Conservation (phyloP, 2,888 invertebrate genomes). For the Dolichopus griseipennis region DNA sequence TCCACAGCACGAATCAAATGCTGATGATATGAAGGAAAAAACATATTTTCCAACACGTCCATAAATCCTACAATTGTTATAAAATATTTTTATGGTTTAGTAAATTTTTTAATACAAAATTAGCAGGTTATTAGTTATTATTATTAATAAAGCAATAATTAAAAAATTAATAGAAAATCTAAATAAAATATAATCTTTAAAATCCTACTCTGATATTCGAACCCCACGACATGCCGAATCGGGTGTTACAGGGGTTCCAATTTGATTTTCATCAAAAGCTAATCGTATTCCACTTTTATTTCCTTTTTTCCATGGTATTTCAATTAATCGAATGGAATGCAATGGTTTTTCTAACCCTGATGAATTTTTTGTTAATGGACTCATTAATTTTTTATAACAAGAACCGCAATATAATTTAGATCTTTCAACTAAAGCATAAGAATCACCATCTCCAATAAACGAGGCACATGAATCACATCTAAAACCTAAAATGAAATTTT, state of each 20-base stretch:
- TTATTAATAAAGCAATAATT: neutral
- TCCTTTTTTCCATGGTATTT: conserved; percentile 57
- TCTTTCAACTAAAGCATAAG: conserved; percentile 84
- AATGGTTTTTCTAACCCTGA: conserved; percentile 45
- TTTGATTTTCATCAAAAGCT: conserved; percentile 31
- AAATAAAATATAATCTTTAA: conserved; percentile 23
- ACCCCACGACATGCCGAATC: conserved; percentile 52
- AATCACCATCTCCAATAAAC: conserved; percentile 86
- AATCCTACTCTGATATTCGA: conserved; percentile 60
- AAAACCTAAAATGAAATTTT: conserved; percentile 44
- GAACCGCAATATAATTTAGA: conserved; percentile 77
- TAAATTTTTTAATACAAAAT: neutral
- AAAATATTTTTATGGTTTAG: conserved; percentile 12
- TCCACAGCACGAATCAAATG: conserved; percentile 62
- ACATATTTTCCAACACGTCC: conserved; percentile 60
- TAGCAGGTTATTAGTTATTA: neutral
- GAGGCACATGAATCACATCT: conserved; percentile 71
- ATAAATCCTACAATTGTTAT: conserved; percentile 51
- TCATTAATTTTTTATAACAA: conserved; percentile 68
- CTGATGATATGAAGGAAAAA: conserved; percentile 60
- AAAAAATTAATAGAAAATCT: neutral
- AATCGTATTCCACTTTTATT: conserved; percentile 56
- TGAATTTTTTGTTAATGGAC: conserved; percentile 27
- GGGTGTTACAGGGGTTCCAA: conserved; percentile 24
- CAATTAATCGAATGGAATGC: conserved; percentile 77